Conservation (phyloP, 2,797 vertebrate genomes). For the Crax fasciolata region DNA sequence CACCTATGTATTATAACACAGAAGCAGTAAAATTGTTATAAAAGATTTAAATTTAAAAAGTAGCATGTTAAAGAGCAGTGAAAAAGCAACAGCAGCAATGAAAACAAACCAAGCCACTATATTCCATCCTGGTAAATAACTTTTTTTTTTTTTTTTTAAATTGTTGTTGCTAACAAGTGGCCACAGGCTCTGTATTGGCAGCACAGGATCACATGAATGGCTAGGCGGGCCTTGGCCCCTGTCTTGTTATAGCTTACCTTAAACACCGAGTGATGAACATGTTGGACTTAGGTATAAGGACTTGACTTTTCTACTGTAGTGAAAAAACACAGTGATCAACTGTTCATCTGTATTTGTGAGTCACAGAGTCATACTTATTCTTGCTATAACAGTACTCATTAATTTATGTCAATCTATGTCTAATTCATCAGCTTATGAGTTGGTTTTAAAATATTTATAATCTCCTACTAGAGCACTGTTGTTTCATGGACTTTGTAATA, state of each 20-base stretch:
- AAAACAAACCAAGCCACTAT: not conserved
- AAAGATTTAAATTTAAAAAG: not conserved
- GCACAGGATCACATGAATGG: not conserved
- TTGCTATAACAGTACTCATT: not conserved
- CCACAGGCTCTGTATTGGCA: not conserved
- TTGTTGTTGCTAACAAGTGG: not conserved
- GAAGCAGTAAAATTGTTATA: not conserved
- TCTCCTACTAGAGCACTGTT: not conserved
- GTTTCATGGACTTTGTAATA: rapidly evolving
- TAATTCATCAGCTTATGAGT: not conserved
- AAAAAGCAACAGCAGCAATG: not conserved
- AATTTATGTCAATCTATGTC: not conserved
- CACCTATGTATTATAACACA: too few relatives aligned
- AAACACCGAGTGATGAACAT: not conserved
- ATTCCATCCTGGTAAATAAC: not conserved
- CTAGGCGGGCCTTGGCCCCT: rapidly evolving
- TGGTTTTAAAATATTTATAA: not conserved
- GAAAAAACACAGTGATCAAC: not conserved
- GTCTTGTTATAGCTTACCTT: not conserved
- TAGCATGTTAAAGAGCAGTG: not conserved
- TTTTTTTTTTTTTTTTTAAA: too few relatives aligned
- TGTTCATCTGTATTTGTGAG: not conserved
- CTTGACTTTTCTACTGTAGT: not conserved
- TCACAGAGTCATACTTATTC: not conserved
- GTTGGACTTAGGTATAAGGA: not conserved